These are phyloP conservation scores for Diceros bicornis DNA, from an alignment of 2,797 vertebrate species.

Conservation along the genomic window DNA sequence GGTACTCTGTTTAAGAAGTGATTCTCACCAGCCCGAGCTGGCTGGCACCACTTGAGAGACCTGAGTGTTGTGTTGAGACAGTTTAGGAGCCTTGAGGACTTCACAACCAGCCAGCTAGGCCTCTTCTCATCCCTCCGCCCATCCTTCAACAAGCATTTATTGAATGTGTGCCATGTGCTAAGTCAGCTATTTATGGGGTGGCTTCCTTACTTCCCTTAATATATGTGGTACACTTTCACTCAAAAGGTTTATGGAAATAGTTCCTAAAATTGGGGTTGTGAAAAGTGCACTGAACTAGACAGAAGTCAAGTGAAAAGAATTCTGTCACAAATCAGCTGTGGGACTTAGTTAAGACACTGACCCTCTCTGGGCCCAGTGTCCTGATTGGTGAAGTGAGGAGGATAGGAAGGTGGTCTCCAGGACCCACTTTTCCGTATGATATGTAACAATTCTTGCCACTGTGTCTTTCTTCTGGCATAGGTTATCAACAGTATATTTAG, in stretches of 20 bases:
- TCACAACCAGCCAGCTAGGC: neutral
- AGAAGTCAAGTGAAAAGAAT: constrained; percentile 12
- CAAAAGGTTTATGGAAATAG: neutral
- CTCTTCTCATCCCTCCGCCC: neutral
- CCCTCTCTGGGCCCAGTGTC: neutral
- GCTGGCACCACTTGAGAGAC: neutral
- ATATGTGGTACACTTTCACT: neutral
- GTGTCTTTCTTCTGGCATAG: neutral
- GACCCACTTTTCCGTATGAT: neutral
- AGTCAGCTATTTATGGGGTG: neutral
- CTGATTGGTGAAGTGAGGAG: neutral
- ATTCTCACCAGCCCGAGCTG: neutral
- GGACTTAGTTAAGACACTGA: neutral
- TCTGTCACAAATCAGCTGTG: neutral
- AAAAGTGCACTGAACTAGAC: neutral
- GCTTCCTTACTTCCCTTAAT: constrained; percentile 13
- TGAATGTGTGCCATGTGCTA: neutral
- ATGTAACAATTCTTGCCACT: neutral
- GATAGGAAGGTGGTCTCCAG: neutral
- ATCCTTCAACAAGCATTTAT: constrained; percentile 10
- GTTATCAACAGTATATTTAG: neutral
- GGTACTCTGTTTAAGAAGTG: neutral
- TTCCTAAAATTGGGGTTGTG: neutral
- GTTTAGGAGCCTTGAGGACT: neutral
- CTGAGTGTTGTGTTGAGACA: neutral